These are phyloP conservation scores for Lucinisca nassula DNA, from an alignment of 2,888 invertebrate species.

Conservation along the genomic window DNA sequence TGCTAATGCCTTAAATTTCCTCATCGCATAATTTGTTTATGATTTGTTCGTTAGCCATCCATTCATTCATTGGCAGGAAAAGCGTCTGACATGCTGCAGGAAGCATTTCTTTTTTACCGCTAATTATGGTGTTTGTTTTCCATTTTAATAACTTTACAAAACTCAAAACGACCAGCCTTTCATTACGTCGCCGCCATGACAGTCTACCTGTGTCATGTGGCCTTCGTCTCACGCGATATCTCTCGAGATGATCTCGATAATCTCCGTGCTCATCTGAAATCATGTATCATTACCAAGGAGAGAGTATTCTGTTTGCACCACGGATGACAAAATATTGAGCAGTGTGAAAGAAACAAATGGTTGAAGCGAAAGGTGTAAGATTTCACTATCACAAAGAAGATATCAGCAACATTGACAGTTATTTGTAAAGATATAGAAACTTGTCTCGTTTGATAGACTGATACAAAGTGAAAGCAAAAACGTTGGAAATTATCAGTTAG, in stretches of 20 bases:
- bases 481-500: background rate
- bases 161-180: background rate
- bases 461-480: slow-evolving; percentile 1
- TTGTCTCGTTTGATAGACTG: slow-evolving; percentile 1
- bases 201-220: slow-evolving; percentile 15
- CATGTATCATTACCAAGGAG: slow-evolving; percentile 14
- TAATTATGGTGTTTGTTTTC: background rate
- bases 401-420: slow-evolving; percentile 3
- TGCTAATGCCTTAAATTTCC: too few species aligned
- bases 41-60: too few species aligned
- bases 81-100: too few species aligned
- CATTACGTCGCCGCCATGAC: background rate
- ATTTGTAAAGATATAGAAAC: slow-evolving; percentile 9
- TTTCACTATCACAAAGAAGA: background rate
- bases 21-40: too few species aligned
- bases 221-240: slow-evolving; percentile 3
- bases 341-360: slow-evolving; percentile 9
- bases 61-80: too few species aligned
- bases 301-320: slow-evolving; percentile 1
- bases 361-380: slow-evolving; percentile 7
- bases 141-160: background rate
- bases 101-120: too few species aligned
- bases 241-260: slow-evolving; percentile 8
- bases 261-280: background rate
- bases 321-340: background rate